Evolutionary conservation across 2,113 vertebrate species (phyloP).

Genomic region (Accipiter virgatus): DNA sequence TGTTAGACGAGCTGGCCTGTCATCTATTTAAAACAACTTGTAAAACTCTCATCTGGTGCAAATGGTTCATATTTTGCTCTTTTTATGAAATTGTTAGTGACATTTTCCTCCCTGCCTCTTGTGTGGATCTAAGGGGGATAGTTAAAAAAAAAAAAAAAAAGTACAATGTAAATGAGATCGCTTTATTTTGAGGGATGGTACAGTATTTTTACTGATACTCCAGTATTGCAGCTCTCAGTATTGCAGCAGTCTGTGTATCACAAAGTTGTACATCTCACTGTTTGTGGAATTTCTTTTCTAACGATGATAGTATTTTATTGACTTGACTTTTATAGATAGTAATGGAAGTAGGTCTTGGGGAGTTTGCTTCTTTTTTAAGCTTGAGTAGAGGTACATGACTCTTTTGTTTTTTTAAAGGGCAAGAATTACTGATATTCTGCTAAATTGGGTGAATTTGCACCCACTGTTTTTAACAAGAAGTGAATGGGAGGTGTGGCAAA

Average conservation of each 20-base stretch:
- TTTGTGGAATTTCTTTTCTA: not conserved
- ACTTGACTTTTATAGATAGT: not conserved
- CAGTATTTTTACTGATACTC: not conserved
- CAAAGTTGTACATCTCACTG: not conserved
- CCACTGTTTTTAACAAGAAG: not conserved
- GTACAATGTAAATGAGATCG: not conserved
- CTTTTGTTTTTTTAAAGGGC: not conserved
- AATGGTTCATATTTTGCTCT: not conserved
- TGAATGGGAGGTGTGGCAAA: not conserved
- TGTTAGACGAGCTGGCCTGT: not conserved
- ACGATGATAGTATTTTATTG: not conserved
- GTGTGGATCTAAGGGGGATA: conserved; percentile 12
- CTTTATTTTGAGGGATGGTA: not conserved
- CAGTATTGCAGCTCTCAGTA: not conserved
- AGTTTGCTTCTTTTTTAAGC: not conserved
- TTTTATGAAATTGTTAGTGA: not conserved
- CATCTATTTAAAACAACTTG: not conserved
- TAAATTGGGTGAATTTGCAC: not conserved
- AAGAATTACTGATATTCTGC: not conserved
- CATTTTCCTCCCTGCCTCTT: not conserved
- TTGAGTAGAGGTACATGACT: not conserved
- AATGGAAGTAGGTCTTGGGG: not conserved
- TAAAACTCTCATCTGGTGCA: not conserved
- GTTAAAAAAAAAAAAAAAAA: not conserved
- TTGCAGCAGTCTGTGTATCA: not conserved